Evolutionary conservation across 2,888 invertebrate species (phyloP).

Genomic region (Leistus spinibarbis): DNA sequence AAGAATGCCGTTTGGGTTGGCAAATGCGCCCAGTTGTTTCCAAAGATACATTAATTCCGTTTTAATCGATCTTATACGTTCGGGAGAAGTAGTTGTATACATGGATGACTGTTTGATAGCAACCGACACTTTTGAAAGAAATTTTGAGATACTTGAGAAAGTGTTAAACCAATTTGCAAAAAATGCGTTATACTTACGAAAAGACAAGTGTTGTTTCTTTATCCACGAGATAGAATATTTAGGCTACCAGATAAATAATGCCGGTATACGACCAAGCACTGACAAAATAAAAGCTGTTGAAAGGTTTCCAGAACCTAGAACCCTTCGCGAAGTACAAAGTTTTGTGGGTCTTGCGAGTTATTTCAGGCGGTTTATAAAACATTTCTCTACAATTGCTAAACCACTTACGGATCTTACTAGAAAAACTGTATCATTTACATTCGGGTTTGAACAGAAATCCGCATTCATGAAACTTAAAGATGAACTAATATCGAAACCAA

Average conservation of each 20-base stretch:
- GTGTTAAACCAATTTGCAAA: constrained; percentile 39
- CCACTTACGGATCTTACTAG: not conserved
- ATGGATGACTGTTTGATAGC: constrained; percentile 45
- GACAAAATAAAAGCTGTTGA: constrained; percentile 38
- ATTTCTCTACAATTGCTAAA: not conserved
- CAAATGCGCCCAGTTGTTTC: constrained; percentile 44
- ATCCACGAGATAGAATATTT: constrained; percentile 43
- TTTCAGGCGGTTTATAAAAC: not conserved
- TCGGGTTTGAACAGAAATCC: not conserved
- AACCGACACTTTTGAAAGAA: constrained; percentile 41
- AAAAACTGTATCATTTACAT: not conserved
- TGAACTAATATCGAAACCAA: too few species aligned
- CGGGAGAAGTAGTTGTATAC: constrained; percentile 41
- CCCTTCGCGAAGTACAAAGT: constrained; percentile 40
- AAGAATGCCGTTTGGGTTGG: constrained; percentile 49
- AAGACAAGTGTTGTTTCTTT: constrained; percentile 47
- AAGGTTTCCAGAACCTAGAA: constrained; percentile 41
- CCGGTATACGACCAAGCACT: constrained; percentile 40
- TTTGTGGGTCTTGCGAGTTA: not conserved
- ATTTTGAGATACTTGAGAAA: constrained; percentile 41
- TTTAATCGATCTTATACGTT: constrained; percentile 41
- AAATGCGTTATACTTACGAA: constrained; percentile 41
- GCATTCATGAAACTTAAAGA: not conserved
- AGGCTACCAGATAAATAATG: constrained; percentile 43
- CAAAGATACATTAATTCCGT: constrained; percentile 41